These are phyloP conservation scores for Siniperca knerii DNA, from an alignment of 2,113 vertebrate genomes.

Conservation along the genomic window DNA sequence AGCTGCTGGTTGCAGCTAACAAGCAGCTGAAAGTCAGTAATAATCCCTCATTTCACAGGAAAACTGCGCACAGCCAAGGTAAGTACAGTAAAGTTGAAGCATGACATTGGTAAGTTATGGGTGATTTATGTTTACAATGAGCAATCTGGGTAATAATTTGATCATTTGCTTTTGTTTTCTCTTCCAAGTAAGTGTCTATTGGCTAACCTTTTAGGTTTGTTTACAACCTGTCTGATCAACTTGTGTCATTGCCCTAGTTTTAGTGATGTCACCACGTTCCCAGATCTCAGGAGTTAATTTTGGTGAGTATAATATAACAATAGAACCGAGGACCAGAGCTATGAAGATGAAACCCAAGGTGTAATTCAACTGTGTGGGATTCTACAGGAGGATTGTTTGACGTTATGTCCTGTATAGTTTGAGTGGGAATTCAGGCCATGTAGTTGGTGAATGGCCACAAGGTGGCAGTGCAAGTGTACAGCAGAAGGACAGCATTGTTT, in stretches of 20 bases:
- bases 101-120: background rate
- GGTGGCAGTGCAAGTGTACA: slow-evolving; percentile 31
- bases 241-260: no score
- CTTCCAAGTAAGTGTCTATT: background rate
- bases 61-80: background rate
- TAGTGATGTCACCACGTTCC: background rate
- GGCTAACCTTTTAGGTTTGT: background rate
- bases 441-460: slow-evolving; percentile 8
- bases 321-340: background rate
- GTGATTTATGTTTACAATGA: no score
- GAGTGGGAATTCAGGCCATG: background rate
- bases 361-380: background rate
- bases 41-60: background rate
- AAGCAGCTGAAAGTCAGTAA: no score
- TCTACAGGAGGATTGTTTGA: background rate
- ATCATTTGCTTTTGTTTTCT: background rate
- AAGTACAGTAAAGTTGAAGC: background rate
- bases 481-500: background rate
- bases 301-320: background rate
- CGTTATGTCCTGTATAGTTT: background rate
- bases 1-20: no score
- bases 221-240: background rate
- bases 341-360: background rate
- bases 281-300: background rate
- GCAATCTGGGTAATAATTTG: background rate